A percentile compares a stretch with the other conserved stretches of the same genome.
Conservation (phyloP, 2,888 invertebrate species). For the Monopis laevigella region DNA sequence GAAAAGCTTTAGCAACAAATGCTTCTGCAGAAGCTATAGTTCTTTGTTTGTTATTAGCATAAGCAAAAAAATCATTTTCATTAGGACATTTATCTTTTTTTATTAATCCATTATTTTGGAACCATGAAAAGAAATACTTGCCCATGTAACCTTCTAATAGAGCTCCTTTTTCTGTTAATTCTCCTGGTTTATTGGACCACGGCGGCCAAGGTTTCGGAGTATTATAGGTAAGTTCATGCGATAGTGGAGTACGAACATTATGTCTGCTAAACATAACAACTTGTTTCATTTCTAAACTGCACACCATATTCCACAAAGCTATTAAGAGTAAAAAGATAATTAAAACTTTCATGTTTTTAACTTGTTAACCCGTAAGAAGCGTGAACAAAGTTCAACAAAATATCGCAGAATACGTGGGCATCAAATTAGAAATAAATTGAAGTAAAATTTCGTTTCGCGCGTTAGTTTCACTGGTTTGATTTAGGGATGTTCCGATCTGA, state of each 20-base stretch:
- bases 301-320: too few relatives aligned
- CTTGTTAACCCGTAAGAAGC: too few relatives aligned
- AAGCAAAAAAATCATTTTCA: constrained; percentile 37
- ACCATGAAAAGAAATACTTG: constrained; percentile 37
- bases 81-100: constrained; percentile 30
- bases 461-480: too few relatives aligned
- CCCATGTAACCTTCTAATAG: constrained; percentile 45
- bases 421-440: too few relatives aligned
- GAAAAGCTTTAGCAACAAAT: constrained; percentile 39
- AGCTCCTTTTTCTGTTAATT: constrained; percentile 39
- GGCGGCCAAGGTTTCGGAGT: constrained; percentile 39
- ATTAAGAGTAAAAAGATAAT: too few relatives aligned
- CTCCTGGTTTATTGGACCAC: constrained; percentile 38
- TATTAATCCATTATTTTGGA: constrained; percentile 30
- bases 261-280: constrained; percentile 44
- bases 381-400: too few relatives aligned
- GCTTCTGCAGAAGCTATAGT: constrained; percentile 42
- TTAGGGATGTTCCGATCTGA: too few relatives aligned
- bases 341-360: too few relatives aligned
- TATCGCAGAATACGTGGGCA: too few relatives aligned
- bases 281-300: too few relatives aligned
- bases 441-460: too few relatives aligned
- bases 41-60: constrained; percentile 44
- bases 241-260: constrained; percentile 42
- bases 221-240: constrained; percentile 30